Evolutionary conservation across 92 coral and sea anemone genomes (phyloP).

Genomic region (Epizoanthus ramosus): DNA sequence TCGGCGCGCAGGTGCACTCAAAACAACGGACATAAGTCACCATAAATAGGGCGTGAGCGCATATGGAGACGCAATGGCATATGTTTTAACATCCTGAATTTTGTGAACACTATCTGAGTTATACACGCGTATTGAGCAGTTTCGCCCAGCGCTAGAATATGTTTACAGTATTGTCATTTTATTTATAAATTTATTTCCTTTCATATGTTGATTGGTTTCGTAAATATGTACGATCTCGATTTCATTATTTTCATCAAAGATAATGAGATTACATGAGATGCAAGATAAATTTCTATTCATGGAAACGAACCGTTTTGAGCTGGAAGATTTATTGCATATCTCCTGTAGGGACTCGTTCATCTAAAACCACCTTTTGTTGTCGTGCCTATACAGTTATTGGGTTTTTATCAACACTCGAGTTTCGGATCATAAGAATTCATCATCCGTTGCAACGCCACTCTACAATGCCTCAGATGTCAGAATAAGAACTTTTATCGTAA

Average conservation of each 20-base stretch:
- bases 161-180: conserved; percentile 2
- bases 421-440: too few relatives aligned
- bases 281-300: neutral
- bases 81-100: neutral
- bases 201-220: conserved; percentile 16
- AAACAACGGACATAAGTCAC: conserved; percentile 15
- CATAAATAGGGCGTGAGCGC: neutral
- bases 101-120: neutral
- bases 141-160: neutral
- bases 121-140: neutral
- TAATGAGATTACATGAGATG: conserved; percentile 17
- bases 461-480: too few relatives aligned
- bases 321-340: neutral
- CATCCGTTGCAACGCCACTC: too few relatives aligned
- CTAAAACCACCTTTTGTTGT: neutral
- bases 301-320: neutral
- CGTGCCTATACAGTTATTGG: neutral
- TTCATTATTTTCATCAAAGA: conserved; percentile 9
- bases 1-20: conserved; percentile 22
- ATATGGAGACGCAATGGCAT: too few relatives aligned
- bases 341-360: neutral
- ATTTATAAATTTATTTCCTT: neutral
- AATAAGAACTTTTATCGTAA: too few relatives aligned
- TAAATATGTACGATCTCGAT: neutral
- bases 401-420: too few relatives aligned